A percentile compares a stretch with the other conserved stretches of the same genome.
Evolutionary conservation across 2,888 invertebrate genomes (phyloP).

Genomic region (Rotaria macrura): DNA sequence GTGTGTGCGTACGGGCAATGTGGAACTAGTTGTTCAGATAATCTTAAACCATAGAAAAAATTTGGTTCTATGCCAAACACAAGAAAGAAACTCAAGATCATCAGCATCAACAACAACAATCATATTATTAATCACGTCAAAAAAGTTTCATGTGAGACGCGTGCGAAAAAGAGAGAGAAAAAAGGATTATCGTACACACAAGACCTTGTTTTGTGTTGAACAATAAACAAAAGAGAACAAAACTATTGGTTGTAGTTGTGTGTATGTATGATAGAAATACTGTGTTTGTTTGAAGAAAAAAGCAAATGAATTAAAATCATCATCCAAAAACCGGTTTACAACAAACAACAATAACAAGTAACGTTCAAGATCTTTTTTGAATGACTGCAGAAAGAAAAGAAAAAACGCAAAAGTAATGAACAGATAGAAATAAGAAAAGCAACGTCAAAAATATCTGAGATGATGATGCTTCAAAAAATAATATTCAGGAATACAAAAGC

Average conservation of each 20-base stretch:
- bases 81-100: not conserved
- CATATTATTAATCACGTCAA: not conserved
- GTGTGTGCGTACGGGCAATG: not conserved
- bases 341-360: not conserved
- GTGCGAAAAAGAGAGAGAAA: not conserved
- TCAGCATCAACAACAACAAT: not conserved
- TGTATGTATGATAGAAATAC: not conserved
- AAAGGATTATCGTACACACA: not conserved
- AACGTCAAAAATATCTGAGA: constrained; percentile 12
- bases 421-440: not conserved
- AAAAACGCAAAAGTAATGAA: not conserved
- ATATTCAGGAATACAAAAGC: not conserved
- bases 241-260: not conserved
- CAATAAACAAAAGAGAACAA: not conserved
- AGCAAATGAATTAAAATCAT: not conserved
- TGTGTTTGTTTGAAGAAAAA: not conserved
- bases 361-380: not conserved
- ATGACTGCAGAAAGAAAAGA: not conserved
- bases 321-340: not conserved
- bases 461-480: not conserved
- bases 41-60: not conserved
- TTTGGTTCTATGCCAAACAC: not conserved
- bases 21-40: not conserved
- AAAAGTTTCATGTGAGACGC: not conserved
- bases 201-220: not conserved